Conservation (phyloP, 2,888 invertebrate species). For the Scaeva pyrastri region DNA sequence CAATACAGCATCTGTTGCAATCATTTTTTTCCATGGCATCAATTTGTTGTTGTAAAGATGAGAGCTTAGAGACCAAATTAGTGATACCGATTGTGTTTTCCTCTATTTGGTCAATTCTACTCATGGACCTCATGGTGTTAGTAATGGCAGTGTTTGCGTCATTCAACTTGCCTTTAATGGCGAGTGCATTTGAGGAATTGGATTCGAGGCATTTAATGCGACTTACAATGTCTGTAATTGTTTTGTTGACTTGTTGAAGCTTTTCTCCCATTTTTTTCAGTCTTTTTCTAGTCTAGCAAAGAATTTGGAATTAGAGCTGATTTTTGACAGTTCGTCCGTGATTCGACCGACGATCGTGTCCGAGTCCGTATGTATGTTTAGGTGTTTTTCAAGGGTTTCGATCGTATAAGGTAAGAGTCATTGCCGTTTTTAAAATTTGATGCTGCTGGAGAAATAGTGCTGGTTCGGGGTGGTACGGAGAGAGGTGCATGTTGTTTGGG, state of each 20-base stretch:
- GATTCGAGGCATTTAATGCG: too few relatives aligned
- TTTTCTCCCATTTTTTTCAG: not conserved
- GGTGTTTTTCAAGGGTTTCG: not conserved
- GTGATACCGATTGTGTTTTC: too few relatives aligned
- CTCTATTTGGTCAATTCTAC: not conserved
- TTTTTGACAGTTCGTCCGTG: constrained; percentile 3
- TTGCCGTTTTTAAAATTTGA: not conserved
- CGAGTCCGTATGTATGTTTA: not conserved
- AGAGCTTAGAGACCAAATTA: too few relatives aligned
- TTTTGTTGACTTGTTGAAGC: not conserved
- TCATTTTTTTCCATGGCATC: constrained; percentile 2
- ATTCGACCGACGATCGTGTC: not conserved
- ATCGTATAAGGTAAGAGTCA: not conserved
- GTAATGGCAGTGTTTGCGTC: not conserved
- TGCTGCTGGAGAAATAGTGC: not conserved
- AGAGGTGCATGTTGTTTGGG: not conserved
- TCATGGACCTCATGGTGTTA: not conserved
- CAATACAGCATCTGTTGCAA: constrained; percentile 9
- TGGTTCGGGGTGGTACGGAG: not conserved
- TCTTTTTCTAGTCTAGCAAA: not conserved
- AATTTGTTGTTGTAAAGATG: too few relatives aligned
- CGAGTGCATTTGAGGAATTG: not conserved
- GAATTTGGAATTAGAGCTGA: not conserved
- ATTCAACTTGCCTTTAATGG: not conserved
- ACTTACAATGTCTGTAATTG: too few relatives aligned